Conservation (phyloP, 2,888 invertebrate species). For the Dynastes grantii region DNA sequence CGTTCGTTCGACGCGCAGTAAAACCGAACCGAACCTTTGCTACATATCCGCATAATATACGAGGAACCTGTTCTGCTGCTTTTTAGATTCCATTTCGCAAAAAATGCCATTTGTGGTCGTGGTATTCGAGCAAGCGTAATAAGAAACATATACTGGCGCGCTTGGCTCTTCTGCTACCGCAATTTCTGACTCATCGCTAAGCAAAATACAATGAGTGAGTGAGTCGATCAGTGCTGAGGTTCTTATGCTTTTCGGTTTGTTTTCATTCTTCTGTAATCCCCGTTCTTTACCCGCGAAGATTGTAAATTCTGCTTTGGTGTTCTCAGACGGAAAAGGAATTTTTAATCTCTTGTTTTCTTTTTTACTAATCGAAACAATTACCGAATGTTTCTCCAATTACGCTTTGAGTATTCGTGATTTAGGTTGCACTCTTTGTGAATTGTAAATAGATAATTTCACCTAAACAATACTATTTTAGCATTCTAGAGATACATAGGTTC, state of each 20-base stretch:
- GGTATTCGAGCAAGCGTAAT: conserved; percentile 55
- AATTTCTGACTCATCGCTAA: conserved; percentile 50
- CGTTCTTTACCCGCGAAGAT: too few species aligned
- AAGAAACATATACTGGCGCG: conserved; percentile 45
- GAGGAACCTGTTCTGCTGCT: conserved; percentile 60
- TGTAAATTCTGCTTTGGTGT: too few species aligned
- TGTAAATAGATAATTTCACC: too few species aligned
- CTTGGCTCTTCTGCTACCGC: conserved; percentile 37
- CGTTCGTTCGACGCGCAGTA: conserved; percentile 51
- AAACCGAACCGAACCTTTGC: conserved; percentile 51
- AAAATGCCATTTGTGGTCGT: conserved; percentile 57
- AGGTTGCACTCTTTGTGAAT: too few species aligned
- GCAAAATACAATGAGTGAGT: conserved; percentile 26
- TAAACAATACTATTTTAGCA: too few species aligned
- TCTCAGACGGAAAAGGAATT: too few species aligned
- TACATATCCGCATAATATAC: conserved; percentile 56
- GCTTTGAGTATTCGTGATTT: too few species aligned
- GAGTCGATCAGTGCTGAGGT: conserved; percentile 5
- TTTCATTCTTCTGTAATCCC: conserved; percentile 8
- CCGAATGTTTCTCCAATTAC: too few species aligned
- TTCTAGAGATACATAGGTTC: too few species aligned
- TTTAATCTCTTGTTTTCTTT: too few species aligned
- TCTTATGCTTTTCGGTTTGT: background rate
- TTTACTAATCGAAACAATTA: too few species aligned
- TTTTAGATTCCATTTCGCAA: conserved; percentile 59